A percentile compares a stretch with the other conserved stretches of the same genome.
phyloP scores from a whole-genome alignment of 1,140 invertebrate genomes.

The Drosophila biarmipes region DNA sequence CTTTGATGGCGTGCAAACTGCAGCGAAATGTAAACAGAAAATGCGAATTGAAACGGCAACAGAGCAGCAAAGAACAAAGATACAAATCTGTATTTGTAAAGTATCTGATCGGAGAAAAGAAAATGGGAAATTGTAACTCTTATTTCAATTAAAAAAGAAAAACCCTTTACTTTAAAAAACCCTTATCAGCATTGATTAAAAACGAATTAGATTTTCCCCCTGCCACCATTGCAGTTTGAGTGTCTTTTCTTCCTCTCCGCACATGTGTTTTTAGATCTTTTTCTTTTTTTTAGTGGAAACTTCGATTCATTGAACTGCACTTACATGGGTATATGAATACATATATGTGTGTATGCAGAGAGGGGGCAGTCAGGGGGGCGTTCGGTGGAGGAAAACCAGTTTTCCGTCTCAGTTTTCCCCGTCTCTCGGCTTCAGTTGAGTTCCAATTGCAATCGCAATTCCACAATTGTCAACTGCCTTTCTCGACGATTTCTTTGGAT shows the following conservation, averaged over 20 bases:
- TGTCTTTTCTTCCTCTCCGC: constrained; percentile 1
- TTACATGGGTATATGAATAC: neutral
- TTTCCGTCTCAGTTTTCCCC: constrained; percentile 31
- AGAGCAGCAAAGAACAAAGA: constrained; percentile 9
- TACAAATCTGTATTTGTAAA: neutral
- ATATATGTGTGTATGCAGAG: neutral
- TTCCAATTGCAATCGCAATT: constrained; percentile 61
- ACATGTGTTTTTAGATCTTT: constrained; percentile 16
- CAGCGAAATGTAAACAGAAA: constrained; percentile 20
- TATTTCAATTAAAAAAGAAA: too few species aligned
- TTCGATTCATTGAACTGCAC: constrained; percentile 45
- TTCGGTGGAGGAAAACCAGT: constrained; percentile 32
- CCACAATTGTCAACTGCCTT: constrained; percentile 51
- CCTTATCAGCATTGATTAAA: neutral
- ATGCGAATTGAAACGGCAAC: constrained; percentile 10
- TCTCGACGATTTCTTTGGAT: constrained; percentile 45
- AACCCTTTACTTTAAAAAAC: neutral
- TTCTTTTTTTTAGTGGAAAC: constrained; percentile 15
- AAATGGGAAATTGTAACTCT: too few species aligned
- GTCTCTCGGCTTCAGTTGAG: constrained; percentile 24
- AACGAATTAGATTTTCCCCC: neutral
- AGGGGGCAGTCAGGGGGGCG: constrained; percentile 1
- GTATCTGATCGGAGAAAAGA: neutral
- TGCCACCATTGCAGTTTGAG: neutral
- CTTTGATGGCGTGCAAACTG: constrained; percentile 20